Base-by-base conservation (phyloP, 1,140 invertebrate species). In the Euborellia annulipes region DNA sequence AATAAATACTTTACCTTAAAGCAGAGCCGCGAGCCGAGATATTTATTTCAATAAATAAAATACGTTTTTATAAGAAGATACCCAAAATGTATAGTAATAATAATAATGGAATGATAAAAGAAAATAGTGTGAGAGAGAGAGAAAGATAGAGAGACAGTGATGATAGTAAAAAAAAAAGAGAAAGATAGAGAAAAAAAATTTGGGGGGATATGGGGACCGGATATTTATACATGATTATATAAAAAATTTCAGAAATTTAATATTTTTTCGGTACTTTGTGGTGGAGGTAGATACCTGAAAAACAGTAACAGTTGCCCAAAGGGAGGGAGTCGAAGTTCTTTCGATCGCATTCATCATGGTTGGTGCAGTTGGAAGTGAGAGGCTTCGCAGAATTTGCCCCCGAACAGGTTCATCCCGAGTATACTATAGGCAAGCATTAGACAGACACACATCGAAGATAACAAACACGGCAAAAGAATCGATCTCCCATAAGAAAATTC, bases 271-370 rank as follows among this genome's bases (percentile, higher is more conserved):
- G n/a, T n/a, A n/a, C n/a, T n/a, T n/a, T 4, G 23, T 27, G 23
- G 22, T 39, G 22, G 48, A 21, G 18, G 50, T 53, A 57, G 70
- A 73, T 91, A 97, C 93, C 90, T 98, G 94, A 78, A 98, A 98
- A 59, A 98, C 94, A 58, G 93, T 98, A 68, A 98, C 90, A 69
- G 96, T 85, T 65, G 93, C 90, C 95, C 95, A 98, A 65, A 98
- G 85, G n/a, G 63, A 98, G 82, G 60, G 90, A 85, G 79, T 98
- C 94, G 85, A 98, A 99, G 81, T 99, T 98, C 83, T 98, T 98
- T 72, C 95, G 77, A 80, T 92, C 84, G 55, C 70, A 72, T 55
- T 64, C 62, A 56, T 71, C 63, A 59, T 63, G n/a, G 66, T 77
- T 80, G 58, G 73, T 70, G 54, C 66, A 62, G 62, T 75, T 74